These are phyloP conservation scores for Formica exsecta DNA, from an alignment of 1,140 invertebrate genomes.

Conservation along the genomic window DNA sequence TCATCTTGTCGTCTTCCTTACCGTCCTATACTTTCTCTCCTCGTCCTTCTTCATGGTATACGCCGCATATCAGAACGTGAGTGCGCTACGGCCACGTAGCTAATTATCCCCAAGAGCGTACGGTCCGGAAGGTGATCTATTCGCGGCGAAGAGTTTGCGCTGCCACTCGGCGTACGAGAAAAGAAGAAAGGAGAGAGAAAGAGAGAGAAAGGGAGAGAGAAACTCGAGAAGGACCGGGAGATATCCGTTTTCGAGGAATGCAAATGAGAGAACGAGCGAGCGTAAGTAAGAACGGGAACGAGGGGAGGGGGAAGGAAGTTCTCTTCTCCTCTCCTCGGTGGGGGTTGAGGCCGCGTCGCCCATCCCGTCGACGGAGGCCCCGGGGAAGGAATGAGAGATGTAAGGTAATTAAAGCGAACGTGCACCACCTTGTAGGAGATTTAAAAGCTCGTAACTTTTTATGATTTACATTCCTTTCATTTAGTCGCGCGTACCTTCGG, in stretches of 20 bases:
- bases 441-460: slow-evolving; percentile 87
- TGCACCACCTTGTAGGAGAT: slow-evolving; percentile 86
- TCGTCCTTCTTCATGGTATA: slow-evolving; percentile 70
- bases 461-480: slow-evolving; percentile 87
- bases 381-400: slow-evolving; percentile 84
- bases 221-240: slow-evolving; percentile 63
- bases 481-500: slow-evolving; percentile 85
- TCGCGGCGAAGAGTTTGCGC: slow-evolving; percentile 79
- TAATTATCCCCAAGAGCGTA: slow-evolving; percentile 84
- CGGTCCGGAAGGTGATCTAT: slow-evolving; percentile 84
- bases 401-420: slow-evolving; percentile 87
- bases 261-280: slow-evolving; percentile 81
- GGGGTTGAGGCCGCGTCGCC: slow-evolving; percentile 32
- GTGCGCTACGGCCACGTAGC: slow-evolving; percentile 80
- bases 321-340: slow-evolving; percentile 45
- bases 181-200: slow-evolving; percentile 65
- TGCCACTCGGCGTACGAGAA: slow-evolving; percentile 38
- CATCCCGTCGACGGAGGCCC: slow-evolving; percentile 51
- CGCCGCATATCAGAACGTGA: slow-evolving; percentile 76
- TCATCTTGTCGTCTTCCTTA: background rate
- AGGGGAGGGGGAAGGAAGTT: slow-evolving; percentile 45
- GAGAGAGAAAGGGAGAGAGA: slow-evolving; percentile 64
- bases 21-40: slow-evolving; percentile 38
- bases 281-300: slow-evolving; percentile 41
- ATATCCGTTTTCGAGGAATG: slow-evolving; percentile 83